A percentile compares a stretch with the other conserved stretches of the same genome.
Evolutionary conservation across 2,888 invertebrate genomes (phyloP).

Genomic region (Thyatira batis): DNA sequence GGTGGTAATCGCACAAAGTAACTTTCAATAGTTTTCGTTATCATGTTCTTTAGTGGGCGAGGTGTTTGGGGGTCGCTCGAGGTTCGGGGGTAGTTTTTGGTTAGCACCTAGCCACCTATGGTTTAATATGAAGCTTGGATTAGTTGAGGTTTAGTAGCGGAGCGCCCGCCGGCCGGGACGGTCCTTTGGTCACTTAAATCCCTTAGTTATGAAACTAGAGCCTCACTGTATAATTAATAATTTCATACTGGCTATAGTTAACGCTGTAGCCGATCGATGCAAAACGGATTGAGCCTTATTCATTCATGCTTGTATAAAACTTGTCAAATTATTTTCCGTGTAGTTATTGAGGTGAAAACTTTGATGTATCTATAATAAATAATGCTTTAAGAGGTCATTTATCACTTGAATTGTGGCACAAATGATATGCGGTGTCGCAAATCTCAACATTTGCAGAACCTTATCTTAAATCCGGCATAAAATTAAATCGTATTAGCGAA

Average conservation of each 20-base stretch:
- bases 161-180: slow-evolving; percentile 49
- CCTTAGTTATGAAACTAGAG: slow-evolving; percentile 59
- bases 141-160: slow-evolving; percentile 71
- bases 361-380: not conserved
- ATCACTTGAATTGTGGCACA: slow-evolving; percentile 14
- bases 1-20: slow-evolving; percentile 60
- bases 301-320: not conserved
- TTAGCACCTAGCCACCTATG: slow-evolving; percentile 70
- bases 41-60: slow-evolving; percentile 50
- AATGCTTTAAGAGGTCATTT: not conserved
- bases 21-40: slow-evolving; percentile 73
- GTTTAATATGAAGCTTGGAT: slow-evolving; percentile 78
- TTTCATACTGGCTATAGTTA: slow-evolving; percentile 21
- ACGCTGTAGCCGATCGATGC: not conserved
- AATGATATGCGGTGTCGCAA: slow-evolving; percentile 19
- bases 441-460: slow-evolving; percentile 57
- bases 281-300: not conserved
- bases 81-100: slow-evolving; percentile 56
- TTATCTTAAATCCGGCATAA: slow-evolving; percentile 86
- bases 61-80: slow-evolving; percentile 28
- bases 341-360: not conserved
- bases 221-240: slow-evolving; percentile 45
- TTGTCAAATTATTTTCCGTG: no score
- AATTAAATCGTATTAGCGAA: slow-evolving; percentile 83
- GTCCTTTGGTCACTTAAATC: slow-evolving; percentile 75